Evolutionary conservation across 1,140 invertebrate species (phyloP).

Genomic region (Bactericera cockerelli): DNA sequence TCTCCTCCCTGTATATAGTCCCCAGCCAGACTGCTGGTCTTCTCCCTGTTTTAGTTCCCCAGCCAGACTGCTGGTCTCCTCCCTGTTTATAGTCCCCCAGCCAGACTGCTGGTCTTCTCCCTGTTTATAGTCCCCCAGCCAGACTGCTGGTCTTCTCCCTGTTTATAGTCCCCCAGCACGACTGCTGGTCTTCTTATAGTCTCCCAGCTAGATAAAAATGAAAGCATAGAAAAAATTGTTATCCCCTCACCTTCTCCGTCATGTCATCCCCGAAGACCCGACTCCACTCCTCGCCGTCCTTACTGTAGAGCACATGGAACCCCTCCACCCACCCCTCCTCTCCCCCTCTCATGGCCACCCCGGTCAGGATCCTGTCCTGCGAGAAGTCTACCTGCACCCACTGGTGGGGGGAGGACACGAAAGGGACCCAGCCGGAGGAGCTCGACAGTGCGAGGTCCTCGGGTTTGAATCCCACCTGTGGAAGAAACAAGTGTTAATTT

Average conservation of each 20-base stretch:
- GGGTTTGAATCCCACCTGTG: constrained; percentile 14
- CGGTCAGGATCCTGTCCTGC: constrained; percentile 54
- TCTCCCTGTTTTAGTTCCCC: too few relatives aligned
- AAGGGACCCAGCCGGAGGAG: constrained; percentile 19
- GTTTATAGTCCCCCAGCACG: too few relatives aligned
- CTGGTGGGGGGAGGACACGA: constrained; percentile 18
- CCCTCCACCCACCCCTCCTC: constrained; percentile 51
- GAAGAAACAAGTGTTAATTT: constrained; percentile 17
- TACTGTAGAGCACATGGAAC: constrained; percentile 55
- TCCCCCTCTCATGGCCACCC: constrained; percentile 55
- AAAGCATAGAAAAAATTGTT: too few relatives aligned
- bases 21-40: too few relatives aligned
- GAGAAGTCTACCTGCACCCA: constrained; percentile 53
- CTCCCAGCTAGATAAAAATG: too few relatives aligned
- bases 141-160: too few relatives aligned
- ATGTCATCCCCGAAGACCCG: constrained; percentile 39
- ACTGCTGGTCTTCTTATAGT: too few relatives aligned
- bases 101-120: too few relatives aligned
- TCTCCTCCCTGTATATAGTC: too few relatives aligned
- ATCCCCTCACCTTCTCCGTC: constrained; percentile 31
- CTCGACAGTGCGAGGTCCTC: constrained; percentile 15
- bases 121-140: too few relatives aligned
- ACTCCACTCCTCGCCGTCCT: constrained; percentile 50
- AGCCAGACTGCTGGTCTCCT: too few relatives aligned
- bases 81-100: too few relatives aligned